Evolutionary conservation across 2,888 invertebrate species (phyloP), one percentile per base, ranked within the genome.

Genomic region (Amiota minor): DNA sequence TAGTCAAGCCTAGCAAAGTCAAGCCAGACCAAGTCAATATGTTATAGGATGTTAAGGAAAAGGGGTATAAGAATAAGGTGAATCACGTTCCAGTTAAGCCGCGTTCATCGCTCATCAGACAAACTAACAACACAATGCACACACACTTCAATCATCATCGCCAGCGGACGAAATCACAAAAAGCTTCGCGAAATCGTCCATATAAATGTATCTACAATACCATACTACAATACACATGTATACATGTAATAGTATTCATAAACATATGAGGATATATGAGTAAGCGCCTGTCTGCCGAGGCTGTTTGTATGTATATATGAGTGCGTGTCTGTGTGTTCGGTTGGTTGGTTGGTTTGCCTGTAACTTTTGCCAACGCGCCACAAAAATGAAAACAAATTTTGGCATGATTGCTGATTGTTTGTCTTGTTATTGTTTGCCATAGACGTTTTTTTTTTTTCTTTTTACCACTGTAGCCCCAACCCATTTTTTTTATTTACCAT

Each of bases 301-400:
- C 14, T 61, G 16, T 49, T 16, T 68, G 49, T 68, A 45, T 69
- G 49, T 61, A 61, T 47, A 49, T 47, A 62, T 76, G 45, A 68
- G 56, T 72, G n/a, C 56, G 64, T 59, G 23, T 67, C 68, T 76
- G 55, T 73, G 59, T 72, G 67, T 72, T 53, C 75, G 78, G 72
- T 70, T 75, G 78, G 72, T 70, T 76, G 76, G 78, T 74, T 80
- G 77, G 50, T 49, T n/a, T 9, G 67, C 53, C 50, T 23, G 53
- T 53, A 68, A 68, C 67, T 68, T 68, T 68, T 68, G 67, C 67
- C 67, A 68, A 68, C 53, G 85, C 75, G 85, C 83, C 85, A 81
- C 83, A 83, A 84, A 84, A 83, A 83, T 83, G 85, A 83, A 83
- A 83, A 83, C 85, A 83, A 83, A 84, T 83, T 83, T 83, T 84